phyloP scores from a whole-genome alignment of 2,797 vertebrate species.

The Hyperoplus lanceolatus region DNA sequence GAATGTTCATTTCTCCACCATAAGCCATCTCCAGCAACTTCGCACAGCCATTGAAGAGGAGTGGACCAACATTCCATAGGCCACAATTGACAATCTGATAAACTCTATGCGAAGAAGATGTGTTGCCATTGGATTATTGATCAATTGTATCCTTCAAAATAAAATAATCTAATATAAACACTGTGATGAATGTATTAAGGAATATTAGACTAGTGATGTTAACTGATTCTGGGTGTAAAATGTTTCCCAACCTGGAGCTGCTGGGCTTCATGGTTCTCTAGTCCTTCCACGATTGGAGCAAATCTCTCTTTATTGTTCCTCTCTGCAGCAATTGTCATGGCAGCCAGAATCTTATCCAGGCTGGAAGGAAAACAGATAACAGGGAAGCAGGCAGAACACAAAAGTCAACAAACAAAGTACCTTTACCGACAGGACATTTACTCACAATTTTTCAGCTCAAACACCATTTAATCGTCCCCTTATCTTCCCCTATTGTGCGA shows the following conservation, averaged over 20 bases:
- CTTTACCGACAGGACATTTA: conserved; percentile 79
- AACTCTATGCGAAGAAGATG: too few species aligned
- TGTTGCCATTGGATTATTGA: not conserved
- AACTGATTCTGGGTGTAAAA: not conserved
- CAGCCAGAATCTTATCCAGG: conserved; percentile 95
- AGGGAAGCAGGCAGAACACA: conserved; percentile 54
- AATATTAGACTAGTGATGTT: not conserved
- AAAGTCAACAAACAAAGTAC: conserved; percentile 72
- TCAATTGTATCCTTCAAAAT: conserved; percentile 4
- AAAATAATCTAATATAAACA: conserved; percentile 5
- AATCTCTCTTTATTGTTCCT: conserved; percentile 95
- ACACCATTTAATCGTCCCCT: conserved; percentile 44
- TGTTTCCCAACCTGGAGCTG: conserved; percentile 92
- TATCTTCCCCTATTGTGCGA: conserved; percentile 46
- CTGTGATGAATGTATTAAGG: not conserved
- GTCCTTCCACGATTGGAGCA: conserved; percentile 94
- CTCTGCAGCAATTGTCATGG: conserved; percentile 96
- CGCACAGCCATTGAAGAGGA: too few species aligned
- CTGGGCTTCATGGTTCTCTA: conserved; percentile 96
- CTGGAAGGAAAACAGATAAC: conserved; percentile 76
- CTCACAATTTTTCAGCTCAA: conserved; percentile 68
- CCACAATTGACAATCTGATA: too few species aligned
- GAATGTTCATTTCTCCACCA: too few species aligned
- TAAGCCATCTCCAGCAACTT: too few species aligned
- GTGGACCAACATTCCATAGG: too few species aligned